Percentiles rank a stretch among this genome's conserved stretches.
Conservation (phyloP, 2,888 invertebrate genomes). For the Miltochrista miniata region DNA sequence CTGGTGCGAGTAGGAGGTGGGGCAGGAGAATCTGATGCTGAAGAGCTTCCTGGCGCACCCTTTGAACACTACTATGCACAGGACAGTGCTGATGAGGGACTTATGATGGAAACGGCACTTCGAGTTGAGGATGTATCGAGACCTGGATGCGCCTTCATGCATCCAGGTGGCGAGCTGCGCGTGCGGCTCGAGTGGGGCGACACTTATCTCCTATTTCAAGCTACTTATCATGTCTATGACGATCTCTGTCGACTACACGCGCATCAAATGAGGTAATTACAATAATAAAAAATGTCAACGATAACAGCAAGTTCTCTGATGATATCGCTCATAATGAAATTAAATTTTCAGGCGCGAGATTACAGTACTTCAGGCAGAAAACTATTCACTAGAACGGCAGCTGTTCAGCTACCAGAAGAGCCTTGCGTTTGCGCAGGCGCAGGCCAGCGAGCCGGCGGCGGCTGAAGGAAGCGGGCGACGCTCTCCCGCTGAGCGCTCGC, state of each 20-base stretch:
- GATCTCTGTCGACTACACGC: slow-evolving; percentile 91
- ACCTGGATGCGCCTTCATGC: slow-evolving; percentile 87
- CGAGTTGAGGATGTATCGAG: slow-evolving; percentile 88
- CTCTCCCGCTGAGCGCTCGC: slow-evolving; percentile 83
- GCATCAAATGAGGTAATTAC: slow-evolving; percentile 91
- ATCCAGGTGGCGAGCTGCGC: slow-evolving; percentile 88
- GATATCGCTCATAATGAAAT: neutral
- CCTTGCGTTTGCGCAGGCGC: slow-evolving; percentile 88
- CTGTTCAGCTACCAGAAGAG: slow-evolving; percentile 93
- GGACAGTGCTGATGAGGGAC: slow-evolving; percentile 90
- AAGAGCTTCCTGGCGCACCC: slow-evolving; percentile 88
- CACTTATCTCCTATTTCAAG: slow-evolving; percentile 90
- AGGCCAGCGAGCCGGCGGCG: slow-evolving; percentile 77
- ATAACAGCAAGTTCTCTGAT: neutral
- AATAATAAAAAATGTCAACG: neutral
- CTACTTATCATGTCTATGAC: slow-evolving; percentile 92
- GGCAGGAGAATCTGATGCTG: slow-evolving; percentile 85
- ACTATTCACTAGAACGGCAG: slow-evolving; percentile 91
- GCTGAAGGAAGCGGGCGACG: slow-evolving; percentile 66
- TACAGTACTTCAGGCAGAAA: slow-evolving; percentile 91
- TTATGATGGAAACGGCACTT: slow-evolving; percentile 91
- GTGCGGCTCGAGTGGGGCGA: slow-evolving; percentile 93
- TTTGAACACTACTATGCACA: slow-evolving; percentile 92
- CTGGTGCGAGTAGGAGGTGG: slow-evolving; percentile 79
- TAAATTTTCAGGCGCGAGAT: slow-evolving; percentile 87